Evolutionary conservation across 1,140 invertebrate species (phyloP).

Genomic region (Lepeophtheirus salmonis): DNA sequence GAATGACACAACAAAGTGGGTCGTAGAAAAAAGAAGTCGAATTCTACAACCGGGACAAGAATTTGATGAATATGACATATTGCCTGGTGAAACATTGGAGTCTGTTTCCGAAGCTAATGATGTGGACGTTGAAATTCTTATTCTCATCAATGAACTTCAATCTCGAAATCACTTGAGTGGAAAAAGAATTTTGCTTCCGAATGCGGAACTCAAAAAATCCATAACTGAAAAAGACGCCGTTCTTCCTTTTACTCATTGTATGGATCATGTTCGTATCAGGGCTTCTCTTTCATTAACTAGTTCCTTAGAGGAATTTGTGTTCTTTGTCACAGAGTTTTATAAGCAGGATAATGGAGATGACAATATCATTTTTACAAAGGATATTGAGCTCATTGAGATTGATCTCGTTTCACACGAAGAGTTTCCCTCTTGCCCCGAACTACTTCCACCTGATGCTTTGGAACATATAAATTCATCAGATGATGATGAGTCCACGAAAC

Average conservation of each 20-base stretch:
- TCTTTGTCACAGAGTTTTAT: not conserved
- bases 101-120: not conserved
- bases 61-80: not conserved
- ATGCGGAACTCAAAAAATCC: not conserved
- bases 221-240: not conserved
- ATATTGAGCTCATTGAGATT: not conserved
- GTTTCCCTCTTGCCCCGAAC: not conserved
- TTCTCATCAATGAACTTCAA: not conserved
- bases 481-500: not conserved
- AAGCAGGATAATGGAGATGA: not conserved
- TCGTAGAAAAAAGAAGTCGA: not conserved
- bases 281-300: not conserved
- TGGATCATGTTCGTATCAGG: not conserved
- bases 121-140: not conserved
- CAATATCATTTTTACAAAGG: not conserved
- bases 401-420: not conserved
- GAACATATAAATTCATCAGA: not conserved
- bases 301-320: not conserved
- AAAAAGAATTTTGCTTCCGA: not conserved
- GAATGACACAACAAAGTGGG: constrained; percentile 1
- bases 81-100: not conserved
- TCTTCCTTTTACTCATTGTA: not conserved
- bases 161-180: not conserved
- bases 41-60: not conserved
- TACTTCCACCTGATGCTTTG: not conserved